Conservation (phyloP, 1,140 invertebrate species). For the Drosophila parabipectinata region DNA sequence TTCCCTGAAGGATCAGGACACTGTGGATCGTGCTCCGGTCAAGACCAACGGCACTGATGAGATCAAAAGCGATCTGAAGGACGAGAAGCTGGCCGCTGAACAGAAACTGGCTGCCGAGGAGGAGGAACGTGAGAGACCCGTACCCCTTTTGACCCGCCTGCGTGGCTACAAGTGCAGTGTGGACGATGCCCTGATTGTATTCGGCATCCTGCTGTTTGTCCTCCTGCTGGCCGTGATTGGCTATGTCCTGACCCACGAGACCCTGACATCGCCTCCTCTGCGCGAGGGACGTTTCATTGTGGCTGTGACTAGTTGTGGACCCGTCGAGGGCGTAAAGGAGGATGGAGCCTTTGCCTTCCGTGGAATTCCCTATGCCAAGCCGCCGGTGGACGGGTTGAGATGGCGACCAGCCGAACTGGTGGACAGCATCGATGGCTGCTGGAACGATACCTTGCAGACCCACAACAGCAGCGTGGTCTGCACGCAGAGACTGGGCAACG, state of each 20-base stretch:
- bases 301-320: slow-evolving; percentile 91
- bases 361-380: slow-evolving; percentile 93
- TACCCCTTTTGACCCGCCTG: slow-evolving; percentile 69
- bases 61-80: slow-evolving; percentile 86
- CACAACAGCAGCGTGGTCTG: slow-evolving; percentile 88
- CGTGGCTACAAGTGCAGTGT: slow-evolving; percentile 76
- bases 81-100: slow-evolving; percentile 60
- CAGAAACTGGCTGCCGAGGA: slow-evolving; percentile 72
- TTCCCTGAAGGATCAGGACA: slow-evolving; percentile 84
- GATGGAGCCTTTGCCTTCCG: slow-evolving; percentile 92
- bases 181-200: slow-evolving; percentile 85
- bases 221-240: slow-evolving; percentile 88
- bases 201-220: slow-evolving; percentile 86
- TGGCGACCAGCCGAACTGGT: slow-evolving; percentile 90
- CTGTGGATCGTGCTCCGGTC: slow-evolving; percentile 83
- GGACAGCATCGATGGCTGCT: slow-evolving; percentile 89
- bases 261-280: slow-evolving; percentile 84
- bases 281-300: slow-evolving; percentile 89
- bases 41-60: slow-evolving; percentile 86
- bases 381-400: slow-evolving; percentile 88
- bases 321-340: slow-evolving; percentile 90
- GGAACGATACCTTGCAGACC: slow-evolving; percentile 90
- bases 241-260: slow-evolving; percentile 86
- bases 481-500: slow-evolving; percentile 88
- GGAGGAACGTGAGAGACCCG: slow-evolving; percentile 71